Percentiles rank a stretch among this genome's conserved stretches.
These are phyloP conservation scores for Coendou prehensilis DNA, from an alignment of 2,797 vertebrate species.

Conservation along the genomic window DNA sequence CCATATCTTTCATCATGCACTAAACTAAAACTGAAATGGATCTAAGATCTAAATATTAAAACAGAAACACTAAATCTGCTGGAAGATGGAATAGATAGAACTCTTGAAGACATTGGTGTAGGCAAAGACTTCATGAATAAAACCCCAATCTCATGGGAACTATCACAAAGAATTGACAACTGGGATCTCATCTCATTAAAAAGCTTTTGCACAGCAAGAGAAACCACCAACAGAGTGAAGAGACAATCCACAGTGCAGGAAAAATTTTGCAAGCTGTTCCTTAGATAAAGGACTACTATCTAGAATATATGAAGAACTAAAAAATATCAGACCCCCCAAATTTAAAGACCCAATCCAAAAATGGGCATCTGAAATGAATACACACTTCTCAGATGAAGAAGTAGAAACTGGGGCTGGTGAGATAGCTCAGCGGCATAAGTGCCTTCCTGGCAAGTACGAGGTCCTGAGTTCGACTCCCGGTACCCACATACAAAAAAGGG, in stretches of 20 bases:
- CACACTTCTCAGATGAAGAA: background rate
- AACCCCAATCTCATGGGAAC: no score
- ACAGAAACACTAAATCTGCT: background rate
- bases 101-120: background rate
- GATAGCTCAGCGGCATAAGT: no score
- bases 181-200: background rate
- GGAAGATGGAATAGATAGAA: background rate
- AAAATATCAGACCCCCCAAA: background rate
- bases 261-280: background rate
- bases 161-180: background rate
- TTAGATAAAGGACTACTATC: background rate
- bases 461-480: no score
- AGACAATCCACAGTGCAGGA: background rate
- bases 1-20: no score
- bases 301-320: background rate
- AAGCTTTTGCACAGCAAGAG: background rate
- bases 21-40: background rate
- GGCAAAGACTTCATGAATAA: background rate
- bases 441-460: no score
- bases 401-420: background rate
- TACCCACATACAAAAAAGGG: no score
- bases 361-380: background rate
- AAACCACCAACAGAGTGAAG: background rate
- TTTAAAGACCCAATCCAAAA: background rate
- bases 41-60: background rate